Percentiles rank a stretch among this genome's conserved stretches.
Conservation (phyloP, 1,140 invertebrate species). For the Scaptomyza hsui region DNA sequence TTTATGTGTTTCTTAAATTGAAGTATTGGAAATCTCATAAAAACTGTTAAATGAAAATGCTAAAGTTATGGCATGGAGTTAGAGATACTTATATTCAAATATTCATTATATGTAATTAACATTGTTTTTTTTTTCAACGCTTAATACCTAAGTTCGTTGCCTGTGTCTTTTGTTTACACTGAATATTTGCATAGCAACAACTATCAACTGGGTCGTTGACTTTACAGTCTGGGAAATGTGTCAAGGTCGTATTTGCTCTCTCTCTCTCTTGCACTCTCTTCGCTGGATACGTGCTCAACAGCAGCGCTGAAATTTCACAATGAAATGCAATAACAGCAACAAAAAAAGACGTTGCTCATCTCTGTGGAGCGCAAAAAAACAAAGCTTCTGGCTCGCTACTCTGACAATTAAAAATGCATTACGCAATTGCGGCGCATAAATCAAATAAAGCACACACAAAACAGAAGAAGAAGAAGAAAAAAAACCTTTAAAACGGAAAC, state of each 20-base stretch:
- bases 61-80: no score
- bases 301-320: slow-evolving; percentile 49
- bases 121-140: background rate
- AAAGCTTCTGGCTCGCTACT: slow-evolving; percentile 15
- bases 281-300: slow-evolving; percentile 58
- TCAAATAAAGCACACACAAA: slow-evolving; percentile 27
- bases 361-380: background rate
- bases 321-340: slow-evolving; percentile 5
- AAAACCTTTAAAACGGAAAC: slow-evolving; percentile 36
- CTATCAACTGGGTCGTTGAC: slow-evolving; percentile 42
- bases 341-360: slow-evolving; percentile 36
- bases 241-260: slow-evolving; percentile 55
- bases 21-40: no score
- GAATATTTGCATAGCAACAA: slow-evolving; percentile 26
- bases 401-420: slow-evolving; percentile 63
- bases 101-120: no score
- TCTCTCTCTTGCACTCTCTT: background rate
- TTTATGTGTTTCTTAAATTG: no score
- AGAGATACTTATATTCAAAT: no score
- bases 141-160: slow-evolving; percentile 41
- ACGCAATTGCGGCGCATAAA: slow-evolving; percentile 46
- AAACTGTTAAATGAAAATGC: no score
- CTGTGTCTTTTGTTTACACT: slow-evolving; percentile 43
- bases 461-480: background rate
- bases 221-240: slow-evolving; percentile 44